Conservation (phyloP, 2,888 invertebrate genomes). For the Tridacna gigas region DNA sequence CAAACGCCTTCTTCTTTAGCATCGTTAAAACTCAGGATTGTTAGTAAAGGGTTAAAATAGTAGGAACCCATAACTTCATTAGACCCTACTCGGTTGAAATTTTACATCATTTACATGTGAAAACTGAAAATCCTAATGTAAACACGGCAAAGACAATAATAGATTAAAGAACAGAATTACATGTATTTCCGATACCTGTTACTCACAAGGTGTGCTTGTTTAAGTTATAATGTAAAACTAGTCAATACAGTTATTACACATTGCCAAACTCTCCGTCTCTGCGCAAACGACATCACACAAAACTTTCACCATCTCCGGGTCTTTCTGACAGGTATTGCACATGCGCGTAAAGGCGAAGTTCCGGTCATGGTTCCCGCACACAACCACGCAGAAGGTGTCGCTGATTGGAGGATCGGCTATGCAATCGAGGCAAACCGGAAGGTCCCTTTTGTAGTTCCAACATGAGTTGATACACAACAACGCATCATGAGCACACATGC, state of each 20-base stretch:
- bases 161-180: no score
- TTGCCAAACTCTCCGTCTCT: slow-evolving; percentile 7
- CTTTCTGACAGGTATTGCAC: slow-evolving; percentile 32
- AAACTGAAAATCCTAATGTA: no score
- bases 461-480: slow-evolving; percentile 34
- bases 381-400: slow-evolving; percentile 35
- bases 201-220: neutral
- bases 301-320: slow-evolving; percentile 23
- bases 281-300: slow-evolving; percentile 34
- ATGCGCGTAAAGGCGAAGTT: slow-evolving; percentile 38
- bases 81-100: no score
- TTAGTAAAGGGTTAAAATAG: no score
- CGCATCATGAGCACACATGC: slow-evolving; percentile 7
- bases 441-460: slow-evolving; percentile 30
- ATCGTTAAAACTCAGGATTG: no score
- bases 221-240: neutral
- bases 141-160: no score
- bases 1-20: no score
- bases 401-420: slow-evolving; percentile 34
- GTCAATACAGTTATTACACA: slow-evolving; percentile 25
- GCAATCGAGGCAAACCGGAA: slow-evolving; percentile 34
- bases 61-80: no score
- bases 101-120: no score
- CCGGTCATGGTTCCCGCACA: slow-evolving; percentile 28
- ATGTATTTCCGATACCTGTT: neutral